Conservation (phyloP, 2,797 vertebrate genomes). For the Carapus acus region DNA sequence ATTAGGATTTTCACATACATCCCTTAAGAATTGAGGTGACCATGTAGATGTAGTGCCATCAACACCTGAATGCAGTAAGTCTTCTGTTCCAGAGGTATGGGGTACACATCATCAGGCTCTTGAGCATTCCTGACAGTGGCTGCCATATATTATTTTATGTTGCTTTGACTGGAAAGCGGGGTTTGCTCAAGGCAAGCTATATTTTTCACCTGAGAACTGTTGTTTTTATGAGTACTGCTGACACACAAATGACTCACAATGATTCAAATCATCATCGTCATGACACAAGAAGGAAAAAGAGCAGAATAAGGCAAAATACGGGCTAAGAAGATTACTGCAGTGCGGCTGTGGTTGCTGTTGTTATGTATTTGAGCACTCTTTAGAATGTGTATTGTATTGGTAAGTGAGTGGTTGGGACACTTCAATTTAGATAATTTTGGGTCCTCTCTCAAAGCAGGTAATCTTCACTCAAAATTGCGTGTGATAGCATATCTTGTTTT, state of each 20-base stretch:
- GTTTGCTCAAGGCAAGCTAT: too few relatives aligned
- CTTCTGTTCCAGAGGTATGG: too few relatives aligned
- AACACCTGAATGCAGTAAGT: too few relatives aligned
- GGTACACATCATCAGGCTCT: too few relatives aligned
- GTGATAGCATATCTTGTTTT: conserved; percentile 24
- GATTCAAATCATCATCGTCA: conserved; percentile 54
- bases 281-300: conserved; percentile 44
- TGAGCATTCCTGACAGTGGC: too few relatives aligned
- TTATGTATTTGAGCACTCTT: too few relatives aligned
- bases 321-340: conserved; percentile 55
- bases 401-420: conserved; percentile 29
- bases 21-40: too few relatives aligned
- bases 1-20: too few relatives aligned
- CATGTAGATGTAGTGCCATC: too few relatives aligned
- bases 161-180: too few relatives aligned
- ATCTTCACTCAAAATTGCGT: conserved; percentile 52
- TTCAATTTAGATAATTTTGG: conserved; percentile 56
- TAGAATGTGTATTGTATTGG: not conserved
- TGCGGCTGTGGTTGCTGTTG: conserved; percentile 40
- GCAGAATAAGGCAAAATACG: conserved; percentile 56
- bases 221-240: conserved; percentile 27
- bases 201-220: conserved; percentile 52
- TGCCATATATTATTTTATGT: too few relatives aligned
- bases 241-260: conserved; percentile 58
- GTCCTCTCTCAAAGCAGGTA: conserved; percentile 56